phyloP scores from a whole-genome alignment of 2,888 invertebrate species.

The Drosophila greeni region DNA sequence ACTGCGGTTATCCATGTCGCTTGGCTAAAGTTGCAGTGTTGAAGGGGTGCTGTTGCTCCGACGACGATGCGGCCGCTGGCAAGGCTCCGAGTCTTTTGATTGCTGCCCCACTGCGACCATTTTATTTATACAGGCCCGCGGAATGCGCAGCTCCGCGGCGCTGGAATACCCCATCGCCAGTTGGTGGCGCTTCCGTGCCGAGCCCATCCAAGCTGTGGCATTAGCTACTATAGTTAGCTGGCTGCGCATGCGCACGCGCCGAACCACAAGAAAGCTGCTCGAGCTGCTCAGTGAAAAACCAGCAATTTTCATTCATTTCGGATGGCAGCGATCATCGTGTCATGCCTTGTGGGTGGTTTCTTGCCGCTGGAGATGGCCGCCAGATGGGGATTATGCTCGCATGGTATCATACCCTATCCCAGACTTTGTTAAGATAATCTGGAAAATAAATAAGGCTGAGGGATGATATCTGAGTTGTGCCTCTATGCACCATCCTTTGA shows the following conservation, averaged over 20 bases:
- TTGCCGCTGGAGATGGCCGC: constrained; percentile 5
- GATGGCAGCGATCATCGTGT: constrained; percentile 27
- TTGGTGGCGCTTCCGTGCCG: constrained; percentile 60
- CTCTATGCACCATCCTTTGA: not conserved
- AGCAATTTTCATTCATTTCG: constrained; percentile 50
- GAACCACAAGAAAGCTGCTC: constrained; percentile 24
- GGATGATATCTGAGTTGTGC: not conserved
- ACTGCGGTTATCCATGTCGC: constrained; percentile 61
- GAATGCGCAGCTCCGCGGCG: constrained; percentile 36
- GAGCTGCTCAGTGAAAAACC: constrained; percentile 40
- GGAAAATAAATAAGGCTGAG: not conserved
- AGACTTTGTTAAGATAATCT: not conserved
- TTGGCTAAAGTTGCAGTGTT: constrained; percentile 25
- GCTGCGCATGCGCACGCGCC: constrained; percentile 56
- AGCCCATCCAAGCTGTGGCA: constrained; percentile 17
- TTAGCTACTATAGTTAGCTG: not conserved
- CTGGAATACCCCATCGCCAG: constrained; percentile 43
- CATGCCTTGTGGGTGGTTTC: constrained; percentile 39
- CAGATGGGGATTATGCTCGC: not conserved
- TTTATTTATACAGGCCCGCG: constrained; percentile 59
- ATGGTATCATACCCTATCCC: not conserved
- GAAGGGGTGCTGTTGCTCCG: constrained; percentile 23
- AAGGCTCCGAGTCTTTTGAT: constrained; percentile 59
- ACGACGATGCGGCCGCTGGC: constrained; percentile 52
- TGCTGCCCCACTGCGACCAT: constrained; percentile 58